Conservation (phyloP, 1,140 invertebrate genomes). For the Drosophila watanabei region DNA sequence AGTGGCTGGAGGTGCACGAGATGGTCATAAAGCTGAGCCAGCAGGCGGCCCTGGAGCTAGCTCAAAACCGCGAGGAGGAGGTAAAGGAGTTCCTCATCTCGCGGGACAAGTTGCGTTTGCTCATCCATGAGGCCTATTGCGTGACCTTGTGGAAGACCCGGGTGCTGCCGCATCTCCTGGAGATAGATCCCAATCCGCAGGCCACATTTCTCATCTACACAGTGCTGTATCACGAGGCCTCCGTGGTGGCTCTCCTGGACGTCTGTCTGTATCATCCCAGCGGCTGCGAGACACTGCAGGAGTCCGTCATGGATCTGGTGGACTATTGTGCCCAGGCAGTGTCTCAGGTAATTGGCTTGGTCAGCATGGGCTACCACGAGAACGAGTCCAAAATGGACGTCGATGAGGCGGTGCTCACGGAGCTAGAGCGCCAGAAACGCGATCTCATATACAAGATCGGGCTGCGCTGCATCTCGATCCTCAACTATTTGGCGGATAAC, state of each 20-base stretch:
- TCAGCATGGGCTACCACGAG: conserved; percentile 75
- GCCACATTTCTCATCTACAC: conserved; percentile 91
- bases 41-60: conserved; percentile 91
- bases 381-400: conserved; percentile 83
- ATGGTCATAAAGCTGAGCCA: conserved; percentile 92
- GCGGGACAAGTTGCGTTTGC: conserved; percentile 87
- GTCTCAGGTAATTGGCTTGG: conserved; percentile 87
- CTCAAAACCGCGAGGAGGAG: conserved; percentile 89
- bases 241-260: conserved; percentile 90
- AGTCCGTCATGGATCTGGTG: conserved; percentile 90
- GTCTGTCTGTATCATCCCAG: conserved; percentile 91
- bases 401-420: conserved; percentile 86
- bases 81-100: conserved; percentile 88
- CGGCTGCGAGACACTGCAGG: conserved; percentile 89
- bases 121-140: conserved; percentile 92
- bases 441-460: conserved; percentile 90
- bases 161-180: conserved; percentile 90
- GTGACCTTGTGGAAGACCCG: conserved; percentile 92
- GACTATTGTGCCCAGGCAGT: conserved; percentile 90
- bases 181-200: conserved; percentile 88
- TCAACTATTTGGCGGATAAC: conserved; percentile 88
- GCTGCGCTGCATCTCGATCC: conserved; percentile 90
- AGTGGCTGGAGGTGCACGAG: conserved; percentile 93
- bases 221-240: conserved; percentile 90
- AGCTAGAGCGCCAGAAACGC: conserved; percentile 88